Percentiles rank a stretch among this genome's conserved stretches.
These are phyloP conservation scores for Distichodus sexfasciatus DNA, from an alignment of 2,797 vertebrate genomes.

Conservation along the genomic window DNA sequence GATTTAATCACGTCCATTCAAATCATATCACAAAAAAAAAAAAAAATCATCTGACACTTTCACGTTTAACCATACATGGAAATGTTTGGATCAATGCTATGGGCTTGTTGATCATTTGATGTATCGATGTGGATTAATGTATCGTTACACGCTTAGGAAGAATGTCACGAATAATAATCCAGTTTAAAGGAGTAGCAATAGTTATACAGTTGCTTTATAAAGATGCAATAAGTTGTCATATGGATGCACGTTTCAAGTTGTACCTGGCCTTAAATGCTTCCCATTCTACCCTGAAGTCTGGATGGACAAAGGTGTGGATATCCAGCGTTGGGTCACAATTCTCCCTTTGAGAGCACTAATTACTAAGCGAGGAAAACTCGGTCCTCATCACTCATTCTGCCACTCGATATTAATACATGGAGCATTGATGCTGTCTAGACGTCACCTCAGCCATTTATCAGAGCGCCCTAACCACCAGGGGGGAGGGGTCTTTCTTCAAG, in stretches of 20 bases:
- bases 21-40: too few relatives aligned
- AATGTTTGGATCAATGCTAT: too few relatives aligned
- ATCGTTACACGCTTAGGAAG: too few relatives aligned
- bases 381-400: slow-evolving; percentile 46
- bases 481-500: slow-evolving; percentile 27
- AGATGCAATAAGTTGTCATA: too few relatives aligned
- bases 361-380: slow-evolving; percentile 50
- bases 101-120: too few relatives aligned
- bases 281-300: not conserved
- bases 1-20: too few relatives aligned
- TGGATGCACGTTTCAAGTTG: too few relatives aligned
- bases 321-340: slow-evolving; percentile 34
- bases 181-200: too few relatives aligned
- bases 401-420: slow-evolving; percentile 49
- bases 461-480: slow-evolving; percentile 7
- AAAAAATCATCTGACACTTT: not conserved
- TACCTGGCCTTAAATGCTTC: slow-evolving; percentile 11
- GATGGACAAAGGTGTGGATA: slow-evolving; percentile 24
- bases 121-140: too few relatives aligned
- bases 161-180: too few relatives aligned
- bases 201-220: too few relatives aligned
- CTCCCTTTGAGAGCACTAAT: slow-evolving; percentile 48
- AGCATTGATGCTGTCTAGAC: slow-evolving; percentile 51
- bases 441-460: slow-evolving; percentile 49
- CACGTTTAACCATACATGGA: too few relatives aligned